A percentile compares a stretch with the other conserved stretches of the same genome.
Evolutionary conservation across 2,113 vertebrate species (phyloP).

Genomic region (Albula glossodonta): DNA sequence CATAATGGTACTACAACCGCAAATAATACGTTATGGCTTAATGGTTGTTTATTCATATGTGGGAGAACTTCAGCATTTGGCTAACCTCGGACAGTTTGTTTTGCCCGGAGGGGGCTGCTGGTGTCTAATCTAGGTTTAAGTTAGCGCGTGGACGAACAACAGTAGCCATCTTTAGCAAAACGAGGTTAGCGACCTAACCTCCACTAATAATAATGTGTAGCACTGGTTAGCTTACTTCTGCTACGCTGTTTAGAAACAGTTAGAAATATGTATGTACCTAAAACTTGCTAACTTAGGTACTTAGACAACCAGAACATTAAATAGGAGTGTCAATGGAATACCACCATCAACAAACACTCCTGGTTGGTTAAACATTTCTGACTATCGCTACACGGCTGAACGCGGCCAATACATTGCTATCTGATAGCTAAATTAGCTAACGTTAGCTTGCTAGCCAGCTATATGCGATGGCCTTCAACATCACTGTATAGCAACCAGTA

Average conservation of each 20-base stretch:
- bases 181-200: background rate
- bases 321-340: background rate
- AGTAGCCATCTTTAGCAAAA: conserved; percentile 6
- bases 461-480: background rate
- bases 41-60: background rate
- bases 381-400: background rate
- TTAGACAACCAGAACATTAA: background rate
- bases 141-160: background rate
- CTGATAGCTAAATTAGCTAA: too few species aligned
- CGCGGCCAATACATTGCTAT: background rate
- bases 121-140: background rate
- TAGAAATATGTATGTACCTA: background rate
- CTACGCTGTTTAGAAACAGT: background rate
- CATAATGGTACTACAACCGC: background rate
- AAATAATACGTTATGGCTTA: background rate
- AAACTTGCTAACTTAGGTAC: background rate
- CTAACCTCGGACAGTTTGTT: background rate
- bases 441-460: background rate
- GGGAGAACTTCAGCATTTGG: background rate
- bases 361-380: background rate
- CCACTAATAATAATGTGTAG: background rate
- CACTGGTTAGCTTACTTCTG: background rate
- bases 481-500: background rate
- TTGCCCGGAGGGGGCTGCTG: background rate
- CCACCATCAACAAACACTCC: background rate